Base-by-base conservation (phyloP, 1,140 invertebrate species). In the Propsilocerus akamusi region DNA sequence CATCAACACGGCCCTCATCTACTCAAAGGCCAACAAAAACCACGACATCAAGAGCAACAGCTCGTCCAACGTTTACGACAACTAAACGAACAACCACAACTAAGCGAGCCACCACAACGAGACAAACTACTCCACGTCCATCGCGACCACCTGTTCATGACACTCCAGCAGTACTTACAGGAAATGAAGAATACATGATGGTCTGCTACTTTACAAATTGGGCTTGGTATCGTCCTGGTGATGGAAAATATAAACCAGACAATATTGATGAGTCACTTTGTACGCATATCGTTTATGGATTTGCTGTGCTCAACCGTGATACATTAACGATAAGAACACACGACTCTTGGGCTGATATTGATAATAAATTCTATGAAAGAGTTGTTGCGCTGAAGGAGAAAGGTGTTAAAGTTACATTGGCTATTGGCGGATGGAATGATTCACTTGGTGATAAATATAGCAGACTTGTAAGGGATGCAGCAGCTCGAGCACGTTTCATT, bases 351-450 rank as follows among this genome's bases (percentile, higher is more conserved):
- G 75, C 77, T 0, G 78, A 81, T 58, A 68, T 75, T 49, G 77
- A 80, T 54, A 80, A 80, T 52, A 68, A 70, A 52, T 89, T 92
- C 60, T 93, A 91, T 57, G 78, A 86, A 53, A 71, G 83, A 20
- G 83, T 92, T 0, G 76, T 81, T 0, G 80, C 75, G 0, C 80
- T 80, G 55, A 74, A 72, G 59, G 63, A 62, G 32, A 64, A 63
- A 46, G 53, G 71, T 55, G 52, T 65, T 53, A 49, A 61, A 47
- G 54, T 60, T 56, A 55, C 56, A 0, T 50, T 93, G 4, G 87
- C 84, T 20, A 72, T 93, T 25, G 88, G 88, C 3, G 64, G 64
- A 54, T 92, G 88, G 88, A 92, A 91, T 57, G 86, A 91, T 59
- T 90, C 86, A 0, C 75, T 75, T 25, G 86, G 83, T 1, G 82